phyloP scores from a whole-genome alignment of 1,140 invertebrate species.

The Ceratosolen fusciceps region DNA sequence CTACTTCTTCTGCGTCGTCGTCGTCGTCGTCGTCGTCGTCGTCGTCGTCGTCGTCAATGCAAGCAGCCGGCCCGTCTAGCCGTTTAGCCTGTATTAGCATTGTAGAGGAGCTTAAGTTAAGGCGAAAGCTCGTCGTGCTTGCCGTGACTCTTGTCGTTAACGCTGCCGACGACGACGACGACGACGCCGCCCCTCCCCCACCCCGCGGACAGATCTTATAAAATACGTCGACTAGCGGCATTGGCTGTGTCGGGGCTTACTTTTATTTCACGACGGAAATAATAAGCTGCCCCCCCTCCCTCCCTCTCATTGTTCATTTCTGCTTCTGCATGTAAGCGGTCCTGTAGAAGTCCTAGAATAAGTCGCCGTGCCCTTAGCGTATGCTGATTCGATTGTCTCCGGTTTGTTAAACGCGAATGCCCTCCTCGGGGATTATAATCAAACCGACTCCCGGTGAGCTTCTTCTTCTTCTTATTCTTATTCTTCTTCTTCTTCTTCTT shows the following conservation, averaged over 20 bases:
- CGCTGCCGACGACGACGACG: too few relatives aligned
- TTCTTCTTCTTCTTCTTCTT: too few relatives aligned
- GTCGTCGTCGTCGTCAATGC: neutral
- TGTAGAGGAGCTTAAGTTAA: neutral
- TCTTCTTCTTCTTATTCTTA: too few relatives aligned
- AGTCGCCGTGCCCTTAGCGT: slow-evolving; percentile 38
- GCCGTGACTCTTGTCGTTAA: too few relatives aligned
- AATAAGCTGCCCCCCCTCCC: too few relatives aligned
- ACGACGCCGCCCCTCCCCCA: neutral
- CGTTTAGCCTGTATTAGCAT: slow-evolving; percentile 14
- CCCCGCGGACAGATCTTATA: neutral
- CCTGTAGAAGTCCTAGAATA: neutral
- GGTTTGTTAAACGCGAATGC: slow-evolving; percentile 23
- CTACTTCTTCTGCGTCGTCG: too few relatives aligned
- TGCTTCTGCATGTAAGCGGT: neutral
- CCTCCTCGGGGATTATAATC: slow-evolving; percentile 12
- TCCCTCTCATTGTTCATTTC: slow-evolving; percentile 44
- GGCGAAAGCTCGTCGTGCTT: neutral
- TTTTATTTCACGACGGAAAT: slow-evolving; percentile 5
- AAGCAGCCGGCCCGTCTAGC: neutral
- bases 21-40: neutral
- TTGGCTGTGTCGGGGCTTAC: too few relatives aligned
- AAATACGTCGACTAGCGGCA: neutral
- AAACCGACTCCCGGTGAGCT: slow-evolving; percentile 12
- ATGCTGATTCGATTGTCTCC: slow-evolving; percentile 45